Evolutionary conservation across 2,113 vertebrate species (phyloP), one percentile per base, ranked within the genome.

Genomic region (Psilopogon haemacephalus): DNA sequence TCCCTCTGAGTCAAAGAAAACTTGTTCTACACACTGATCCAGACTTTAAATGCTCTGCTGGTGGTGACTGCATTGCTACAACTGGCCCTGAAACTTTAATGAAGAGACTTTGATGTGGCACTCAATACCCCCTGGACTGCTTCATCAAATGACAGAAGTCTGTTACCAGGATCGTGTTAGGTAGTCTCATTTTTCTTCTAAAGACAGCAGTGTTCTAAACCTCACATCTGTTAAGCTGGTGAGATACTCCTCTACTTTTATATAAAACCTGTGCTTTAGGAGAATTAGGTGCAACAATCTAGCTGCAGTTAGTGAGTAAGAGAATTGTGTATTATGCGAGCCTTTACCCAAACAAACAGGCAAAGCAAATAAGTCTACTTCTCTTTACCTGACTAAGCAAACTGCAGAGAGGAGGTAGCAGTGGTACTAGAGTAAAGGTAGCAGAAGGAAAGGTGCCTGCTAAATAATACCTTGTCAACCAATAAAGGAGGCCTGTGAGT

Each of bases 391-490:
- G 60, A 56, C 27, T 42, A 59, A 82, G 80, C 33, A 92, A 90
- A 76, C 55, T 87, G 77, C 26, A 82, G 46, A 78, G 87, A 71
- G 44, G 89, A 85, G 20, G 37, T 35, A 88, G 27, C 59, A 11
- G 26, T 72, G 86, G 52, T 71, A 87, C 87, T 62, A 87, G 71
- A 91, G 42, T 56, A 93, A 94, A 96, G 78, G 78, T 74, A 76
- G 84, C 68, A 92, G 64, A 92, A 93, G 71, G 56, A 87, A 80
- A 96, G 56, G 52, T 85, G 73, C 12, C 80, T 86, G 83, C 46
- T 88, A 74, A 94, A 90, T 86, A 90, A 73, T 56, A 92, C 27
- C 68, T 87, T 83, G 71, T 85, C 84, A 94, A 89, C 55, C 52
- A 82, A 75, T 69, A 20, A 26, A 54, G 55, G 38, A 94, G 74